Conservation (phyloP, 2,888 invertebrate species). For the Xylota segnis region DNA sequence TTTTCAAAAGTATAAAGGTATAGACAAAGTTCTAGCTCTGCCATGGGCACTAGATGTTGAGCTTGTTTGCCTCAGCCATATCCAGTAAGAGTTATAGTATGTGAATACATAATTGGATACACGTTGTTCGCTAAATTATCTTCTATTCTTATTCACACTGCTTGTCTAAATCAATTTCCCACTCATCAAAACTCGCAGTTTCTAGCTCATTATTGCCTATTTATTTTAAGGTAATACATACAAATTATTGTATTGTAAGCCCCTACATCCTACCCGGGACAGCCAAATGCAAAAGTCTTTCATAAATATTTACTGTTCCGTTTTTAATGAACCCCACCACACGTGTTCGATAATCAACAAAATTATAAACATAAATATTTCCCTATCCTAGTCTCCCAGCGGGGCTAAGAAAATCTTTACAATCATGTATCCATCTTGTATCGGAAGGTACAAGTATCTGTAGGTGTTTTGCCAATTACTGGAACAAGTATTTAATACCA, state of each 20-base stretch:
- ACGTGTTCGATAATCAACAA: slow-evolving; percentile 53
- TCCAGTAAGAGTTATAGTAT: no score
- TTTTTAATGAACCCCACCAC: slow-evolving; percentile 48
- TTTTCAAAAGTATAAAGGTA: no score
- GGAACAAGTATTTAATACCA: slow-evolving; percentile 11
- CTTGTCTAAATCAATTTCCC: neutral
- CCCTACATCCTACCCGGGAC: slow-evolving; percentile 8
- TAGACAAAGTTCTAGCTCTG: no score
- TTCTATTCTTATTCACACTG: neutral
- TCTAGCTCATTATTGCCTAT: neutral
- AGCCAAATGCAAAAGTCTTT: slow-evolving; percentile 28
- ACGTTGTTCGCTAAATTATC: neutral
- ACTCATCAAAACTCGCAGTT: neutral
- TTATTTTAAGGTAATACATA: slow-evolving; percentile 25
- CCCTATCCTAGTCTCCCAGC: slow-evolving; percentile 1
- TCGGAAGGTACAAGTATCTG: neutral
- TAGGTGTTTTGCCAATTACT: slow-evolving; percentile 28
- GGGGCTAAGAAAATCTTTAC: slow-evolving; percentile 14
- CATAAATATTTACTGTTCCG: slow-evolving; percentile 52
- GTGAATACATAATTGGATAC: no score
- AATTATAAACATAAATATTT: slow-evolving; percentile 48
- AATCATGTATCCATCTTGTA: slow-evolving; percentile 2
- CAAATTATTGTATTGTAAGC: slow-evolving; percentile 35
- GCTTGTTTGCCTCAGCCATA: no score
- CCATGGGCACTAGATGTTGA: no score